Base-by-base conservation (phyloP, 2,113 vertebrate genomes). In the Phycodurus eques region DNA sequence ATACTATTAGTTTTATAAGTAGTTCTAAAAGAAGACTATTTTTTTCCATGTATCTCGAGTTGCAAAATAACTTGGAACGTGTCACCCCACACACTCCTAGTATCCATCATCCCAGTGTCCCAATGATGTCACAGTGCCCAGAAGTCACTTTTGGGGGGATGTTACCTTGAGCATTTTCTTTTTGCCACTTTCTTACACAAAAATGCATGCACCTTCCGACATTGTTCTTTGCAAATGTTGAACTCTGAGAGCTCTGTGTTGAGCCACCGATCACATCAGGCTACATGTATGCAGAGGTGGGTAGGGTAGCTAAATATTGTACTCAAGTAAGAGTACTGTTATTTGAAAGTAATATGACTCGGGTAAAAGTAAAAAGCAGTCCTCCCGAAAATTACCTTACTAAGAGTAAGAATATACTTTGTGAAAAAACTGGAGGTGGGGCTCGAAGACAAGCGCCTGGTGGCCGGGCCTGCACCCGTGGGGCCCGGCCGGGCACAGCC, bases 371-470 rank as follows among this genome's bases (percentile, higher is more conserved):
- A 61, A 56, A 83, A 71, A 71, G 76, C 67, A 78, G 78, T 79
- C 88, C 85, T 74, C 82, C 83, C 78, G 81, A 73, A 87, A 79
- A 83, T 83, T 84, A n/a, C n/a, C n/a, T n/a, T n/a, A n/a, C n/a
- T n/a, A n/a, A n/a, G n/a, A n/a, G n/a, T n/a, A n/a, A n/a, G n/a
- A n/a, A n/a, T n/a, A n/a, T n/a, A n/a, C n/a, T n/a, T n/a, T n/a
- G n/a, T n/a, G n/a, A n/a, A n/a, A n/a, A n/a, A n/a, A n/a, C n/a
- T n/a, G n/a, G n/a, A n/a, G n/a, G n/a, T n/a, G n/a, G n/a, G n/a
- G n/a, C n/a, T n/a, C n/a, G n/a, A n/a, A n/a, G n/a, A n/a, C n/a
- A n/a, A n/a, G n/a, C n/a, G n/a, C n/a, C n/a, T n/a, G n/a, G n/a
- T n/a, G n/a, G n/a, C n/a, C n/a, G n/a, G n/a, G n/a, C n/a, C n/a